Base-by-base conservation (phyloP, 2,797 vertebrate species). In the Zonotrichia albicollis region DNA sequence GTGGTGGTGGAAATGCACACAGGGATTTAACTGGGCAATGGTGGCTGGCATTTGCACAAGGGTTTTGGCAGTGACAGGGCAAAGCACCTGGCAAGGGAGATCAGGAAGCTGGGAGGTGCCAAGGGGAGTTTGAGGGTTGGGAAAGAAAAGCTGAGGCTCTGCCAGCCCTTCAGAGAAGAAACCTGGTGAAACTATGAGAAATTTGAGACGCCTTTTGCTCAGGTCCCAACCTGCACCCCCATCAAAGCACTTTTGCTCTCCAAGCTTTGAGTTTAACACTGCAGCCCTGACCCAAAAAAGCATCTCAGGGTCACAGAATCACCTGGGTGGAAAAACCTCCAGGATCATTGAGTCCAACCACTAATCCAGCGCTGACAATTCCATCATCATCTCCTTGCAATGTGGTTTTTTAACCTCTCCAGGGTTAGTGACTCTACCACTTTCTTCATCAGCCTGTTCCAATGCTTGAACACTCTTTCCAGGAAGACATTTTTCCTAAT, bases 141-240 rank as follows among this genome's bases (percentile, higher is more conserved):
- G 25, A 40, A 68, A 92, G 70, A 58, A 87, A 55, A 26, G 22
- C 43, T 57, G 91, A 78, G 73, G 51, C 82, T 93, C 48, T 70
- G 84, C 65, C 95, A 95, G 73, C 73, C 34, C 18, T 14, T 81
- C 77, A 54, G 53, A 79, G 83, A 23, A 81, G 36, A 16, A 84
- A 4, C 26, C 6, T 0, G 1, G 25, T 51, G 84, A 91, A 96
- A 94, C 45, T 34, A 38, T 8, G 65, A 53, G 93, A 13, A 87
- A 76, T 84, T 60, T 73, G 76, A 84, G 65, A 73, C 53, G 15
- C 40, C 45, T 88, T 77, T 93, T 67, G 8, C 66, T 93, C 82
- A 68, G 29, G 67, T 86, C 29, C 50, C 73, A 74, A 16, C 91
- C 15, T 54, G 82, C 32, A 23, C 12, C 15, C 6, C 25, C 54